Percentiles rank a stretch among this genome's conserved stretches.
These are phyloP conservation scores for Oopsacas minuta DNA, from an alignment of 37 sponge, comb jelly and placozoan species.

Conservation along the genomic window DNA sequence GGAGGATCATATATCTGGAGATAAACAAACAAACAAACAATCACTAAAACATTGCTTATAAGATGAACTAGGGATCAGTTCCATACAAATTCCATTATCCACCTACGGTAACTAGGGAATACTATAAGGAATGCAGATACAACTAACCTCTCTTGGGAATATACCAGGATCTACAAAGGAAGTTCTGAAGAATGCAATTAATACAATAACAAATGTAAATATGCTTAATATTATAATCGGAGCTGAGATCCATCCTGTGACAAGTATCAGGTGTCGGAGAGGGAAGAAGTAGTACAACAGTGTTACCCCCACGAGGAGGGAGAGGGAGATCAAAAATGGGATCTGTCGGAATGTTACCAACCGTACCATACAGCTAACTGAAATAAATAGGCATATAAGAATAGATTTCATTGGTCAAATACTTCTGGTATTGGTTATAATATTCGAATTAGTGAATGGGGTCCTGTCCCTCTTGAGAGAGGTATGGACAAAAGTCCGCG, in stretches of 20 bases:
- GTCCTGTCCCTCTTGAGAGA: no score
- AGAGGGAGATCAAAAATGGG: neutral
- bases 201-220: conserved; percentile 20
- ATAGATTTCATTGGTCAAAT: no score
- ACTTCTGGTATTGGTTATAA: no score
- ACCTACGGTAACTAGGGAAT: no score
- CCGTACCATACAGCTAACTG: neutral
- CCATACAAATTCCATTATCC: no score
- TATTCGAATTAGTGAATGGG: no score
- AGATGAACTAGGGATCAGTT: no score
- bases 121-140: no score
- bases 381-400: no score
- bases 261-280: neutral
- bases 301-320: neutral
- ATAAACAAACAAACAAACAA: neutral
- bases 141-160: conserved; percentile 55
- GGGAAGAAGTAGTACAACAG: neutral
- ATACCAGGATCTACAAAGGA: conserved; percentile 90
- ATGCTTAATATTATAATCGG: neutral
- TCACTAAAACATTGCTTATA: no score
- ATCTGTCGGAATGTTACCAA: neutral
- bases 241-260: neutral
- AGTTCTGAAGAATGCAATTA: conserved; percentile 63
- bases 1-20: neutral
- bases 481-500: no score